Evolutionary conservation across 2,797 vertebrate species (phyloP), one percentile per base, ranked within the genome.

Genomic region (Pelochelys cantorii): DNA sequence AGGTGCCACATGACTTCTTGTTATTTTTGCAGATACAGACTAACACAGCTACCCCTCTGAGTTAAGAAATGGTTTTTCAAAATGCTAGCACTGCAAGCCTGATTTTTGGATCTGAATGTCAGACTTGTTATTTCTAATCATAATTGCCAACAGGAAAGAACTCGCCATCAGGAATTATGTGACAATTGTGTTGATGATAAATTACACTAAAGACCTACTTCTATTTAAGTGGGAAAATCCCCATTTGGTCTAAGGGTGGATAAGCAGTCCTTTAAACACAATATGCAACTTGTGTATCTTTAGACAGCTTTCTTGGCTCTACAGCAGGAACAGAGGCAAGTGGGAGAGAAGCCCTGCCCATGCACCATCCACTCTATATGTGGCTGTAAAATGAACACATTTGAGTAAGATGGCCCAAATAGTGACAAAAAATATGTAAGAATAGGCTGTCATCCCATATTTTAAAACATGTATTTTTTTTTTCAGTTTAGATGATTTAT

Each of bases 391-490:
- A 71, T 77, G 23, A 27, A 8, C 25, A 29, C 83, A 83, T 79
- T 53, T 56, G 0, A 12, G 0, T 0, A 60, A 8, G 14, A 4
- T 68, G 31, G 60, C 60, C 29, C 29, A 59, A 31, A 62, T 62
- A 62, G 59, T 11, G 29, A 14, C 29, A 12, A 54, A 54, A 54
- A 48, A 48, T 60, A 60, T 13, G 5, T 60, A 13, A 13, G 29
- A 12, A 31, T 31, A 62, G 31, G 34, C 7, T 4, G 14, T 2
- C 54, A 15, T 10, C 22, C 2, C 42, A 7, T 57, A 85, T 77
- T 78, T 60, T 60, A 82, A 87, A 94, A 55, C 11, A 27, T 59
- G 68, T 52, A 34, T 15, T 88, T 86, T 93, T 86, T 93, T 81
- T 79, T 22, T 86, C 27, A 62, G 34, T 34, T 59, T 31, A 13